Conservation (phyloP, 64 coral and sea anemone species). For the Astreopora myriophthalma region DNA sequence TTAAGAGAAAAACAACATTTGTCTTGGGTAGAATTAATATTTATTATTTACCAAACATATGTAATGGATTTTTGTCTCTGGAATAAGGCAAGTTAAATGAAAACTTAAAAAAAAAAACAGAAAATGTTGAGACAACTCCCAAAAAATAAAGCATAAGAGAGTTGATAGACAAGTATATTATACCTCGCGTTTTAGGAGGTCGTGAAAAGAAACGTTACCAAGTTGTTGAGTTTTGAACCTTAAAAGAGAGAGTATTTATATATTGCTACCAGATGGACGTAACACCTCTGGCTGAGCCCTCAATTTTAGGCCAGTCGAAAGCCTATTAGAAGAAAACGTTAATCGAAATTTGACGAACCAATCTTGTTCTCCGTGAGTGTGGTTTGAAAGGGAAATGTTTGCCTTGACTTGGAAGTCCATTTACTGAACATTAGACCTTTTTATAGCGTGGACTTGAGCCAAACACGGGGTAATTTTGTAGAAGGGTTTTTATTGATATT, state of each 20-base stretch:
- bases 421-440: background rate
- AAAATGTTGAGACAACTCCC: background rate
- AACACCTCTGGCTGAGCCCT: background rate
- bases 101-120: background rate
- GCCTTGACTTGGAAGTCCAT: no score
- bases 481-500: background rate
- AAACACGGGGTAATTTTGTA: background rate
- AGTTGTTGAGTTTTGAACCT: background rate
- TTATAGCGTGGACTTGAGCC: background rate
- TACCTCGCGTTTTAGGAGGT: conserved; percentile 29
- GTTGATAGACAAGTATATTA: background rate
- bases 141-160: background rate
- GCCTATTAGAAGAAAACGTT: background rate
- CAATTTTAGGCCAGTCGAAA: background rate
- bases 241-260: background rate
- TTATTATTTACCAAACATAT: background rate
- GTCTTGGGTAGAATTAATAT: background rate
- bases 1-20: background rate
- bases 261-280: background rate
- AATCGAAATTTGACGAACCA: background rate
- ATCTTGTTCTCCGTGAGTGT: background rate
- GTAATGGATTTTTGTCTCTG: background rate
- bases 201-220: background rate
- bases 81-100: background rate
- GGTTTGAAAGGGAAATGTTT: background rate